These are phyloP conservation scores for Scolanthus callimorphus DNA, from an alignment of 92 coral and sea anemone species.

Conservation along the genomic window DNA sequence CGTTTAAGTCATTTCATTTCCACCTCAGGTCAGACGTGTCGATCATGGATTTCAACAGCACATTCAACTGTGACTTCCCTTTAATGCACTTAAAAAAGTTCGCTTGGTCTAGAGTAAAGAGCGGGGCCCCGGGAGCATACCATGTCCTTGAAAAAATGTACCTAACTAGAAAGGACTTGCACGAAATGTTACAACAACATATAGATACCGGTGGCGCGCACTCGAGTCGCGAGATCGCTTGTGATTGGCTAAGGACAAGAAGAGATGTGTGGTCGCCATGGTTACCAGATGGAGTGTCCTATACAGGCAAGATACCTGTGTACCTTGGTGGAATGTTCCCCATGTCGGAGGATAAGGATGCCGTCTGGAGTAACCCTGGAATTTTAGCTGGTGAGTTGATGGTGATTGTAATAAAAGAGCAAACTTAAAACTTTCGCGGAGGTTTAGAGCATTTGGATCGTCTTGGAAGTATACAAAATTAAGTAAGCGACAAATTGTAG, in stretches of 20 bases:
- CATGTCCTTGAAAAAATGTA: conserved; percentile 54
- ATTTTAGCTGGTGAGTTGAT: conserved; percentile 52
- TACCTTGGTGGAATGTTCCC: conserved; percentile 92
- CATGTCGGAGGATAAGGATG: conserved; percentile 48
- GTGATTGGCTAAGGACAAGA: conserved; percentile 61
- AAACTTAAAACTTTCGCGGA: no score
- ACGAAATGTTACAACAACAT: conserved; percentile 37
- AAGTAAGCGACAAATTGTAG: no score
- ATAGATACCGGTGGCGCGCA: conserved; percentile 34
- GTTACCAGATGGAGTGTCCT: conserved; percentile 44
- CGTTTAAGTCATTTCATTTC: no score
- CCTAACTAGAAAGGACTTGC: conserved; percentile 43
- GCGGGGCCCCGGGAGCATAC: conserved; percentile 63
- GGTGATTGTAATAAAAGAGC: no score
- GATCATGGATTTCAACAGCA: conserved; percentile 15
- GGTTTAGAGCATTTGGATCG: no score
- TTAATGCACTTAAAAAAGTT: conserved; percentile 55
- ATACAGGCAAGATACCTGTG: conserved; percentile 54
- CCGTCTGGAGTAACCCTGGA: conserved; percentile 86
- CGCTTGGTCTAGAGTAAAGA: conserved; percentile 52
- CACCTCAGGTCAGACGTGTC: conserved; percentile 31
- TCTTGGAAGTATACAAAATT: no score
- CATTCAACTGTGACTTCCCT: conserved; percentile 63
- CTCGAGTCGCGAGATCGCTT: conserved; percentile 59
- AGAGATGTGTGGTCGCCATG: conserved; percentile 68